phyloP scores from a whole-genome alignment of 2,888 invertebrate genomes.

The Physocephala rufipes region DNA sequence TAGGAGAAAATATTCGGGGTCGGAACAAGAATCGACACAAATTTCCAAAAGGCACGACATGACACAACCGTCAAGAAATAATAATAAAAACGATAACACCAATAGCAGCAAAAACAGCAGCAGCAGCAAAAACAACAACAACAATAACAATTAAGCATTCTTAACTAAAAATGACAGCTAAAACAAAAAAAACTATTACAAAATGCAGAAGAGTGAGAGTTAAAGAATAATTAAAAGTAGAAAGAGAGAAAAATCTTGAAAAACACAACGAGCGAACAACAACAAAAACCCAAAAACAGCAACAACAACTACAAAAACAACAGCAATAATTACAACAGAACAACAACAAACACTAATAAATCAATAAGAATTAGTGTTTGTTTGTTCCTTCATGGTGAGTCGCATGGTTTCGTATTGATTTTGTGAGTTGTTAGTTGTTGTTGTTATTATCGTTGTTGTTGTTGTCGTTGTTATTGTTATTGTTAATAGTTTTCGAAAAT shows the following conservation, averaged over 20 bases:
- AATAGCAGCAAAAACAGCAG: background rate
- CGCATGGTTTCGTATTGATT: too few species aligned
- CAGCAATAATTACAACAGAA: background rate
- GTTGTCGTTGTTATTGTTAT: background rate
- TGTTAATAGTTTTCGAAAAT: too few species aligned
- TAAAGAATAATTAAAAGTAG: background rate
- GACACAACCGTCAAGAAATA: conserved; percentile 20
- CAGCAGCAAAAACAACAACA: background rate
- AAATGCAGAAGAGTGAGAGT: background rate
- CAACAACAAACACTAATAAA: conserved; percentile 14
- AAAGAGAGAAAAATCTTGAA: background rate
- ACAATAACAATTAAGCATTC: background rate
- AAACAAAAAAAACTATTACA: too few species aligned
- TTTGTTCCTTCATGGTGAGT: background rate
- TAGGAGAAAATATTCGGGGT: conserved; percentile 21
- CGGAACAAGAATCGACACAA: conserved; percentile 29
- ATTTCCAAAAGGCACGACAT: conserved; percentile 31
- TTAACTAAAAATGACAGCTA: background rate
- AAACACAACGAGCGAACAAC: too few species aligned
- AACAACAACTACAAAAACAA: background rate
- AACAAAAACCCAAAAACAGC: background rate
- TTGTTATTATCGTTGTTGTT: background rate
- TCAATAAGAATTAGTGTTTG: conserved; percentile 19
- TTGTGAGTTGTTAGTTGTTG: too few species aligned
- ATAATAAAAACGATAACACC: conserved; percentile 5